Evolutionary conservation across 2,797 vertebrate genomes (phyloP), one percentile per base, ranked within the genome.

Genomic region (Natrix natrix): DNA sequence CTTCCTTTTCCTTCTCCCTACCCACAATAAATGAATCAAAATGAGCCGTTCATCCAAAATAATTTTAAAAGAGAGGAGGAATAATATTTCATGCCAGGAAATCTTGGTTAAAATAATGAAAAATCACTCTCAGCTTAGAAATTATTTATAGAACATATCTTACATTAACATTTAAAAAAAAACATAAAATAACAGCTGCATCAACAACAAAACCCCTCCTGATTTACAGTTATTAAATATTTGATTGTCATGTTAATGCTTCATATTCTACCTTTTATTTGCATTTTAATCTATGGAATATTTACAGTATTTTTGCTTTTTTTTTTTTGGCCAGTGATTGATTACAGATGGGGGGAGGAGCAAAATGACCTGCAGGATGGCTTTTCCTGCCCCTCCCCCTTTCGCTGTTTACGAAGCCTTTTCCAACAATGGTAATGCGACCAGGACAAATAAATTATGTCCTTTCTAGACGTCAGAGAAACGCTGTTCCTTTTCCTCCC

Each of bases 251-350:
- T 96, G 97, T 97, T 98, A 97, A 98, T 97, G 97, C 97, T 98
- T 98, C 97, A 97, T 97, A 97, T 97, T 97, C 97, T 97, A 97
- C 95, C 97, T 97, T 97, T 97, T 97, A 98, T 98, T 98, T 98
- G 98, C 98, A 98, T 98, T 98, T 98, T 98, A 98, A 98, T 98
- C 97, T 98, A 97, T 98, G 96, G 97, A 97, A 98, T 97, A 97
- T 97, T 97, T 97, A 98, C 97, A 97, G 97, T 98, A 97, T 97
- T 97, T 96, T 97, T 97, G 97, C 97, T 97, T 32, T 28, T 61
- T 61, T n/a, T n/a, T n/a, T n/a, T n/a, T n/a, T n/a, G 43, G 61
- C 3, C 96, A 96, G 95, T 98, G 98, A 98, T 97, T 97, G 97
- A 98, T 98, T 97, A 97, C 97, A 98, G 96, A 97, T 97, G 48